phyloP scores from a whole-genome alignment of 2,797 vertebrate genomes.

The Tiaroga cobitis region DNA sequence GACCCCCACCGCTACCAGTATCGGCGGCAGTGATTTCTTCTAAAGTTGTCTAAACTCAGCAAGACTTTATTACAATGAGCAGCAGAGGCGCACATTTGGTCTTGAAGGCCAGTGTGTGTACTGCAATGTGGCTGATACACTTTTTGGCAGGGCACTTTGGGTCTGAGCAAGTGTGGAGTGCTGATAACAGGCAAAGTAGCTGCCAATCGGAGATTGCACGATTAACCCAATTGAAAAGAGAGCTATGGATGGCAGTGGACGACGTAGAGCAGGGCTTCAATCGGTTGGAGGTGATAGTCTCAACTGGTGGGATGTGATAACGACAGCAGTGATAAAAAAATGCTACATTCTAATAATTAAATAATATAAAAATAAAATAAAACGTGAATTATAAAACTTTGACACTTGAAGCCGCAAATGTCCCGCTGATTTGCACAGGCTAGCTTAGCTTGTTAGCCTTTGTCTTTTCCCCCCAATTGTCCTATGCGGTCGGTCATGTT shows the following conservation, averaged over 20 bases:
- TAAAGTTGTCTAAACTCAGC: conserved; percentile 21
- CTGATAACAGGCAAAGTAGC: conserved; percentile 48
- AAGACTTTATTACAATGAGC: conserved; percentile 28
- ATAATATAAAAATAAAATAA: not conserved
- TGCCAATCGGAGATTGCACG: conserved; percentile 37
- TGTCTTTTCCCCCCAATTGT: not conserved
- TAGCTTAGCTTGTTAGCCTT: not conserved
- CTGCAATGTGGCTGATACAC: conserved; percentile 54
- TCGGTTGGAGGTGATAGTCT: conserved; percentile 1
- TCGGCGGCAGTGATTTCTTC: not conserved
- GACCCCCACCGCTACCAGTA: not conserved
- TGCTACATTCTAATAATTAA: not conserved
- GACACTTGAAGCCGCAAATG: not conserved
- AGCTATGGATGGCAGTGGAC: conserved; percentile 13
- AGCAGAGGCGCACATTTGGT: conserved; percentile 22
- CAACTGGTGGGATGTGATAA: conserved; percentile 18
- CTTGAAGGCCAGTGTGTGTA: conserved; percentile 32
- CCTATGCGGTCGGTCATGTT: not conserved
- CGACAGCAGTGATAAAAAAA: not conserved
- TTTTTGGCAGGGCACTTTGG: conserved; percentile 47
- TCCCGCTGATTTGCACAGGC: not conserved
- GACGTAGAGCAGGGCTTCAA: conserved; percentile 18
- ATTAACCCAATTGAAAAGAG: conserved; percentile 47
- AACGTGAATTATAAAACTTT: not conserved
- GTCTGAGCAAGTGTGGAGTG: conserved; percentile 37